Conservation (phyloP, 2,113 vertebrate genomes). For the Eleginops maclovinus region DNA sequence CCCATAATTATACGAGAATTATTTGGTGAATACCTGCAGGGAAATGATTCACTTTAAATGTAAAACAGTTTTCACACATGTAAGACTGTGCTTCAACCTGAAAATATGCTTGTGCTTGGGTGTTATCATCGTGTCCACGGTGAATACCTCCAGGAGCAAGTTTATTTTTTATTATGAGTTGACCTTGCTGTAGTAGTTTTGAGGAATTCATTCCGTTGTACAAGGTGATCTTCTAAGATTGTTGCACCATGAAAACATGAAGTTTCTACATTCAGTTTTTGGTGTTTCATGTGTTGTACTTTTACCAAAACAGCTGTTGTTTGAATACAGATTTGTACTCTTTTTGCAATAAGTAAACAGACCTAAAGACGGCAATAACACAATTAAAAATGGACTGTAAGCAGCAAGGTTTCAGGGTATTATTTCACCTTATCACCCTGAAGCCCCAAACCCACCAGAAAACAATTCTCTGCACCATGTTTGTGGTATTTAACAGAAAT, state of each 20-base stretch:
- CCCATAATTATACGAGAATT: slow-evolving; percentile 37
- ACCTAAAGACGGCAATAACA: background rate
- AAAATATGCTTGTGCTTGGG: background rate
- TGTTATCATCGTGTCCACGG: background rate
- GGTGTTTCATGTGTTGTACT: background rate
- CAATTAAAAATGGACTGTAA: background rate
- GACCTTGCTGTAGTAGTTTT: background rate
- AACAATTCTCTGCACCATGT: slow-evolving; percentile 41
- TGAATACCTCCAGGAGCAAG: background rate
- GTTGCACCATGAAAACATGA: background rate
- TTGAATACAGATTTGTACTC: too few relatives aligned
- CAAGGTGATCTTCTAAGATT: background rate
- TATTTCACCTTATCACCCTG: slow-evolving; percentile 2
- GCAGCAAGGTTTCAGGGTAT: background rate
- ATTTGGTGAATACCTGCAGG: slow-evolving; percentile 24
- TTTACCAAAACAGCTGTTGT: background rate
- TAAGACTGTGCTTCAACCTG: background rate
- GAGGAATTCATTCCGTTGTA: background rate
- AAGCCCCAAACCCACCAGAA: background rate
- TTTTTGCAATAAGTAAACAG: background rate
- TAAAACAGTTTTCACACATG: slow-evolving; percentile 9
- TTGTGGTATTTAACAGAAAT: slow-evolving; percentile 72
- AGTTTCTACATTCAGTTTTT: background rate
- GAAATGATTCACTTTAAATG: slow-evolving; percentile 27
- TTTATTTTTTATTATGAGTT: background rate